Percentiles rank a stretch among this genome's conserved stretches.
These are phyloP conservation scores for Drosophila mojavensis DNA, from an alignment of 1,140 invertebrate genomes.

Conservation along the genomic window DNA sequence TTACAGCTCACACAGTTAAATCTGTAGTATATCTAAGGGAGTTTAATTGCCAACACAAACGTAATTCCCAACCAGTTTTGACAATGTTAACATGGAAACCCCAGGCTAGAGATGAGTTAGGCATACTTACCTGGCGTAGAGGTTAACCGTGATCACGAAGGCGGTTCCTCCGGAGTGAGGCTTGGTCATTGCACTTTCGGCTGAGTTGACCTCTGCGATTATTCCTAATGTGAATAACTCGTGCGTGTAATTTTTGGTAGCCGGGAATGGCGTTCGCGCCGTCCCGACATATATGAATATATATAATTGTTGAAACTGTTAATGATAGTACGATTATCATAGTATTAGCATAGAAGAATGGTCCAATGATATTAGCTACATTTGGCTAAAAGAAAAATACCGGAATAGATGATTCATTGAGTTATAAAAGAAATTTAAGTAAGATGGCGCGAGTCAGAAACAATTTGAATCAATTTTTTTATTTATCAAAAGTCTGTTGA, in stretches of 20 bases:
- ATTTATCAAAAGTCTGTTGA: too few species aligned
- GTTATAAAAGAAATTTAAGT: too few species aligned
- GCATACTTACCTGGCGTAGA: conserved; percentile 86
- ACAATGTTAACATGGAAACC: background rate
- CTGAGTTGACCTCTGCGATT: conserved; percentile 80
- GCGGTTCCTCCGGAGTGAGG: conserved; percentile 87
- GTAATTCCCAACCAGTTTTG: conserved; percentile 58
- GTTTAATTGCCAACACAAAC: background rate
- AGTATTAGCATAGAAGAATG: too few species aligned
- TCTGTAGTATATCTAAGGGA: conserved; percentile 4
- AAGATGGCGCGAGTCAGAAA: too few species aligned
- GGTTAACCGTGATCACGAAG: conserved; percentile 87
- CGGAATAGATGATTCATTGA: too few species aligned
- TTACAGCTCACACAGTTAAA: background rate
- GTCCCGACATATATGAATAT: conserved; percentile 67
- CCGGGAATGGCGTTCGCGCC: conserved; percentile 84
- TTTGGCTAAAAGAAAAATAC: too few species aligned
- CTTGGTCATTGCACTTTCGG: conserved; percentile 82
- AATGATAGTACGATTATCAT: too few species aligned
- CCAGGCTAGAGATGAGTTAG: conserved; percentile 24
- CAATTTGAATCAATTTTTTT: too few species aligned
- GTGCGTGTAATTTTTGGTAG: conserved; percentile 84
- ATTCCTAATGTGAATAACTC: conserved; percentile 84
- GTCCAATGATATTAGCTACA: too few species aligned
- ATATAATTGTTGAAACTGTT: background rate